Conservation (phyloP, 2,888 invertebrate species). For the Hypomecis atomaria region DNA sequence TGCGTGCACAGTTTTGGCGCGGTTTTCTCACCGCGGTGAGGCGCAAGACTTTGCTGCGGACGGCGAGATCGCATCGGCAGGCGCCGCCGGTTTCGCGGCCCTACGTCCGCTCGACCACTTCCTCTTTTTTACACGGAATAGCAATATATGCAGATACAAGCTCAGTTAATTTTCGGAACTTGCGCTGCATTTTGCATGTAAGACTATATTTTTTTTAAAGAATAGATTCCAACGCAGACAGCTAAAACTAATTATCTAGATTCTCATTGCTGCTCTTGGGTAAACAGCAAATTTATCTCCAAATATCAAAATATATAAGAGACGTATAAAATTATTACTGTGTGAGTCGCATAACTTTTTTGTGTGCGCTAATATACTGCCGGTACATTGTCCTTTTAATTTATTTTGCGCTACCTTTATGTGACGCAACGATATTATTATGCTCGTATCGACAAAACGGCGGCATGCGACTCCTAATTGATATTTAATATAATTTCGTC, state of each 20-base stretch:
- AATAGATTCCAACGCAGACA: not conserved
- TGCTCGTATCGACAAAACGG: constrained; percentile 28
- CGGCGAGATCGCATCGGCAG: constrained; percentile 73
- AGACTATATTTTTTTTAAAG: not conserved
- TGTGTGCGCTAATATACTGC: constrained; percentile 26
- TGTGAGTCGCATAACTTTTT: constrained; percentile 3
- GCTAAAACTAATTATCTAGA: not conserved
- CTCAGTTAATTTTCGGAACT: constrained; percentile 1
- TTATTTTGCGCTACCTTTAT: constrained; percentile 69
- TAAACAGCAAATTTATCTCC: not conserved
- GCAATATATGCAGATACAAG: constrained; percentile 16
- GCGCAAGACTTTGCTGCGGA: constrained; percentile 47
- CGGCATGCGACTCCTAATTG: constrained; percentile 46
- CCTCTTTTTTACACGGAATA: constrained; percentile 59
- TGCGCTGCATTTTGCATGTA: not conserved
- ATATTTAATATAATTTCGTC: constrained; percentile 43
- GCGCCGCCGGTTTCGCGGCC: constrained; percentile 69
- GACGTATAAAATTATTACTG: not conserved
- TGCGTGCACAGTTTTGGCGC: constrained; percentile 64
- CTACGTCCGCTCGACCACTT: constrained; percentile 73
- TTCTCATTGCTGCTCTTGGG: not conserved
- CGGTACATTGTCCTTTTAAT: constrained; percentile 50
- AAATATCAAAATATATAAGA: constrained; percentile 5
- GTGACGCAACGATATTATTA: constrained; percentile 48
- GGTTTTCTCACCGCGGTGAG: constrained; percentile 68